Conservation (phyloP, 2,888 invertebrate species). For the Cordilura impudica region DNA sequence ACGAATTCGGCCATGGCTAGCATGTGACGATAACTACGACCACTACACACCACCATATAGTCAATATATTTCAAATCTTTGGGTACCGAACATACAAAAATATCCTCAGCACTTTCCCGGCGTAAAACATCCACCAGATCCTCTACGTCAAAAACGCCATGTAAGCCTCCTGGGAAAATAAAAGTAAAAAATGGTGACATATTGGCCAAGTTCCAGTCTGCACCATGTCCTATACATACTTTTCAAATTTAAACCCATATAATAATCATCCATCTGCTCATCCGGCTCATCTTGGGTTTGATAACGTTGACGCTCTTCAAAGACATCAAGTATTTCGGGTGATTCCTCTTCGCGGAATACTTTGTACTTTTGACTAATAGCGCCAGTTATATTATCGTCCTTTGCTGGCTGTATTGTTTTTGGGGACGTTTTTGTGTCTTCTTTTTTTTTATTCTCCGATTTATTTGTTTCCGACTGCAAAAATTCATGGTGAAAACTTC, state of each 20-base stretch:
- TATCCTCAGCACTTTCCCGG: constrained; percentile 87
- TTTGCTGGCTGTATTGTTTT: constrained; percentile 2
- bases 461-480: constrained; percentile 65
- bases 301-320: constrained; percentile 81
- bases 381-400: constrained; percentile 74
- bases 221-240: constrained; percentile 72
- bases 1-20: constrained; percentile 86
- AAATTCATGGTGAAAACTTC: constrained; percentile 74
- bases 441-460: neutral
- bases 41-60: constrained; percentile 89
- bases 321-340: constrained; percentile 84
- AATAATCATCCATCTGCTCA: constrained; percentile 75
- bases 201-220: no score
- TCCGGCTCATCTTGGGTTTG: constrained; percentile 69
- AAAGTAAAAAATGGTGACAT: neutral
- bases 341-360: constrained; percentile 85
- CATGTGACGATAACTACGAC: constrained; percentile 86
- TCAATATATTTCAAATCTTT: constrained; percentile 88
- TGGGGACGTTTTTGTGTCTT: neutral
- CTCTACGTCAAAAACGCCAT: constrained; percentile 92
- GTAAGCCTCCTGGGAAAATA: constrained; percentile 85
- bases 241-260: constrained; percentile 80
- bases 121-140: constrained; percentile 88
- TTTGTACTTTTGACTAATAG: constrained; percentile 82
- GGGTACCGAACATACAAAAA: constrained; percentile 89